Conservation (phyloP, 1,140 invertebrate genomes). For the Drosophila athabasca region DNA sequence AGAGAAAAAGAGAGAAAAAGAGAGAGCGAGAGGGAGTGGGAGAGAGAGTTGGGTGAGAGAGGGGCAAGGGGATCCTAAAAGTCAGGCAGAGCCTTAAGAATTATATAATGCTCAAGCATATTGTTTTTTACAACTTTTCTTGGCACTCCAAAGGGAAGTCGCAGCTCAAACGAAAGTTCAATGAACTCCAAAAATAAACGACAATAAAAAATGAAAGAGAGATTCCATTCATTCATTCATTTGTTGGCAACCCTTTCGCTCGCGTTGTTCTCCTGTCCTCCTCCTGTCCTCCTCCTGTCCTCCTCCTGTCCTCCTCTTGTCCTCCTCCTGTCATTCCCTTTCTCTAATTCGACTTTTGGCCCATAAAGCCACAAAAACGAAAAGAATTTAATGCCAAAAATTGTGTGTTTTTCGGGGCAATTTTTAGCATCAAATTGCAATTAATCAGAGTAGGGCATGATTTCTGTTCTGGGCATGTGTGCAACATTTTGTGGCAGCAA, state of each 20-base stretch:
- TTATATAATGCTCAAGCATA: constrained; percentile 41
- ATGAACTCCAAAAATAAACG: constrained; percentile 15
- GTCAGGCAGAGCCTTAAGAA: constrained; percentile 32
- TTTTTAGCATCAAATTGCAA: constrained; percentile 81
- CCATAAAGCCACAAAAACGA: constrained; percentile 5
- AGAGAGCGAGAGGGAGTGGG: too few species aligned
- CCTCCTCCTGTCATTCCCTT: constrained; percentile 5
- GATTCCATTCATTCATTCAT: neutral
- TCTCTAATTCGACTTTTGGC: constrained; percentile 39
- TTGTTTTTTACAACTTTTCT: constrained; percentile 33
- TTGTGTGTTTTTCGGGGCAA: constrained; percentile 37
- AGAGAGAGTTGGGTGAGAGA: too few species aligned
- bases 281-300: neutral
- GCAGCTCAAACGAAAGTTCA: too few species aligned
- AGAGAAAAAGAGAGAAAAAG: neutral
- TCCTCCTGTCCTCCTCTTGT: neutral
- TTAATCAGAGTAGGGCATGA: constrained; percentile 56
- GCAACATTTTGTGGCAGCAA: constrained; percentile 45
- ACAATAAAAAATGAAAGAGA: neutral
- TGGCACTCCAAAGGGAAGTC: constrained; percentile 4
- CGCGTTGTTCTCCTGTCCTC: constrained; percentile 19
- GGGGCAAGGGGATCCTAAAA: neutral
- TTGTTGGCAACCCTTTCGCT: constrained; percentile 20
- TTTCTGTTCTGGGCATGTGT: neutral
- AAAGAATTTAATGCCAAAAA: constrained; percentile 46